phyloP scores from a whole-genome alignment of 2,888 invertebrate species.

The Folsomia candida region DNA sequence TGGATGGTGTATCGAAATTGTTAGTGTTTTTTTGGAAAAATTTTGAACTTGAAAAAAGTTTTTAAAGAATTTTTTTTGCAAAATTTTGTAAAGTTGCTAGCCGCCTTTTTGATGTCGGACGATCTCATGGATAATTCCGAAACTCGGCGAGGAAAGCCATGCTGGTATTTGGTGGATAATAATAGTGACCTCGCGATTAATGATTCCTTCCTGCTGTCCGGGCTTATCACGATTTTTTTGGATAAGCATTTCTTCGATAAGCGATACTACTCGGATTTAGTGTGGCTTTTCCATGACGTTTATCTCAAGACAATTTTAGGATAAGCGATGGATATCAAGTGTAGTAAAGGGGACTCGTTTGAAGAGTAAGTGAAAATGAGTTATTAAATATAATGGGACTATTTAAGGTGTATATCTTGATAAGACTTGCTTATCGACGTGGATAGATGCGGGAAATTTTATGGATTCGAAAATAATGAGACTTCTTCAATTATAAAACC shows the following conservation, averaged over 20 bases:
- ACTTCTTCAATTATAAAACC: too few relatives aligned
- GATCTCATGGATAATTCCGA: conserved; percentile 86
- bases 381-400: too few relatives aligned
- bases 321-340: too few relatives aligned
- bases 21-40: conserved; percentile 56
- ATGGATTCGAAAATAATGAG: too few relatives aligned
- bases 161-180: conserved; percentile 69
- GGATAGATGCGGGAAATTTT: too few relatives aligned
- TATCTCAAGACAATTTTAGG: conserved; percentile 22
- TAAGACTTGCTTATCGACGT: too few relatives aligned
- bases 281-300: conserved; percentile 82
- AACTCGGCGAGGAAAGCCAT: conserved; percentile 78
- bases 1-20: conserved; percentile 94
- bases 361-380: too few relatives aligned
- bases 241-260: conserved; percentile 71
- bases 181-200: conserved; percentile 76
- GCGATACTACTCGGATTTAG: conserved; percentile 70
- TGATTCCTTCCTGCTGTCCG: conserved; percentile 77
- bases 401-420: too few relatives aligned
- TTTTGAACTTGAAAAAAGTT: not conserved
- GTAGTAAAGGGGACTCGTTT: too few relatives aligned
- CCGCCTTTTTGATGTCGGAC: conserved; percentile 78
- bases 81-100: conserved; percentile 70
- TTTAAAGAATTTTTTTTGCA: not conserved
- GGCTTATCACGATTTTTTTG: conserved; percentile 72